These are phyloP conservation scores for Puffinus mauretanicus DNA, from an alignment of 2,113 vertebrate species.

Conservation along the genomic window DNA sequence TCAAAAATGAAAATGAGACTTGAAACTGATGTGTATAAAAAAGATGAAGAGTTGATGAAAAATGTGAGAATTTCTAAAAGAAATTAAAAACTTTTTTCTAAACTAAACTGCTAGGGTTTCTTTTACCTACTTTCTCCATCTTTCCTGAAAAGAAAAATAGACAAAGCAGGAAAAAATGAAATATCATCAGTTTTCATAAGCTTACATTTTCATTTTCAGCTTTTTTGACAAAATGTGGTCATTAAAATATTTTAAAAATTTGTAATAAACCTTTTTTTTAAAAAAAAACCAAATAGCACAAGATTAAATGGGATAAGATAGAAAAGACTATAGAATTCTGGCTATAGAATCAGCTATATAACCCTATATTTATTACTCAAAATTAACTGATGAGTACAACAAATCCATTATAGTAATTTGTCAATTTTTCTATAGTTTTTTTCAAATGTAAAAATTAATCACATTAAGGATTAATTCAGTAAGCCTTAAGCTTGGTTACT, in stretches of 20 bases:
- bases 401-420: not conserved
- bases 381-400: not conserved
- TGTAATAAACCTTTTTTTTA: not conserved
- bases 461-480: slow-evolving; percentile 6
- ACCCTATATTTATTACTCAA: not conserved
- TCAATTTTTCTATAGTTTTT: not conserved
- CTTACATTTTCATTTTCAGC: not conserved
- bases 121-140: not conserved
- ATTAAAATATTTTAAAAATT: not conserved
- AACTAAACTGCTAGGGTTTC: not conserved
- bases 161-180: not conserved
- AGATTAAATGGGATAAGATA: not conserved
- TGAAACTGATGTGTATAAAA: not conserved
- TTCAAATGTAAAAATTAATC: slow-evolving; percentile 22
- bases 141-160: not conserved
- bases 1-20: not conserved
- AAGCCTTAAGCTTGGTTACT: not conserved
- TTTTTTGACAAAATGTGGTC: not conserved
- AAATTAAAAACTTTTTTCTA: not conserved
- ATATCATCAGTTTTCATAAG: not conserved
- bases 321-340: not conserved
- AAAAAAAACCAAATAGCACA: not conserved
- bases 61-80: not conserved
- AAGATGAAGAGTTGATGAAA: not conserved
- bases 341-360: not conserved